phyloP scores from a whole-genome alignment of 2,113 vertebrate species.

The Mirounga angustirostris region DNA sequence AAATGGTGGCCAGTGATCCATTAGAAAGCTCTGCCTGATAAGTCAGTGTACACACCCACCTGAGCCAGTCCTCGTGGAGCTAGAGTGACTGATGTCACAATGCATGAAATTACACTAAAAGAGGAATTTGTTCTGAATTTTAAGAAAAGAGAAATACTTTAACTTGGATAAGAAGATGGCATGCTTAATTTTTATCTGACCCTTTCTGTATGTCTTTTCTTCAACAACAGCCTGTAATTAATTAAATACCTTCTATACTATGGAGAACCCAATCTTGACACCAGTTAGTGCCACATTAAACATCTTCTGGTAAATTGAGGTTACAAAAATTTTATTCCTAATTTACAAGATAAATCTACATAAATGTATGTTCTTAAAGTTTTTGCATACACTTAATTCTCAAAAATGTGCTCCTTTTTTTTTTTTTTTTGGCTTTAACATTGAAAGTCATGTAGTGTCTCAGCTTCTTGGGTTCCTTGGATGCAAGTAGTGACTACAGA shows the following conservation, averaged over 20 bases:
- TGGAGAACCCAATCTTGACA: not conserved
- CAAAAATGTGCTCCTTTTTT: not conserved
- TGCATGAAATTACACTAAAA: not conserved
- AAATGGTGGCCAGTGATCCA: not conserved
- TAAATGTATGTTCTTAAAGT: not conserved
- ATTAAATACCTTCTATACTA: not conserved
- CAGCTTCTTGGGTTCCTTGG: not conserved
- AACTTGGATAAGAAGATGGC: not conserved
- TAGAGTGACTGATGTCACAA: not conserved
- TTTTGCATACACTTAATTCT: not conserved
- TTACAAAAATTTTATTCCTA: not conserved
- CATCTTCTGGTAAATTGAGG: not conserved
- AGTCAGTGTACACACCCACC: not conserved
- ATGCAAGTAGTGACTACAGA: not conserved
- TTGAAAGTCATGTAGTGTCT: not conserved
- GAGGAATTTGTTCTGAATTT: conserved; percentile 2
- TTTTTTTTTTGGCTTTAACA: not conserved
- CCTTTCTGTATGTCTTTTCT: not conserved
- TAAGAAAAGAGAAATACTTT: not conserved
- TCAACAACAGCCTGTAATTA: not conserved
- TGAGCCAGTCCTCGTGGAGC: not conserved
- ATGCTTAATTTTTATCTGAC: not conserved
- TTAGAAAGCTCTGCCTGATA: not conserved
- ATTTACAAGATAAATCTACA: not conserved
- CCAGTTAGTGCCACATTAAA: not conserved